Conservation (phyloP, 1,140 invertebrate genomes). For the Venturia canescens region DNA sequence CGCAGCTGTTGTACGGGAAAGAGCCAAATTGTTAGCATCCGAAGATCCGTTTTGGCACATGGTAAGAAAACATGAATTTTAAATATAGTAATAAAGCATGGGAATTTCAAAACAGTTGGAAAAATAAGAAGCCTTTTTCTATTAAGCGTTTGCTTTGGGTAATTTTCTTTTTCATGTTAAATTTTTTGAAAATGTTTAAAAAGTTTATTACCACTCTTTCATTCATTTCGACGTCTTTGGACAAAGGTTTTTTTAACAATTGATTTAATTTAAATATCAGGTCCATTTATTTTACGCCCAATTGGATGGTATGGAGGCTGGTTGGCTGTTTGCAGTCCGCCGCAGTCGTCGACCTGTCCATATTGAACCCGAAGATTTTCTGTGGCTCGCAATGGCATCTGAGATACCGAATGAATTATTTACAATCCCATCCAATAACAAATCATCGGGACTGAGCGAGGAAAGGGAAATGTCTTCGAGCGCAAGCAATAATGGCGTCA, state of each 20-base stretch:
- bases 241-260: not conserved
- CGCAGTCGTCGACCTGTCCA: conserved; percentile 80
- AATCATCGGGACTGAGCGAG: not conserved
- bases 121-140: no score
- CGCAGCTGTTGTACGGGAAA: conserved; percentile 79
- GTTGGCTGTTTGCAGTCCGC: conserved; percentile 82
- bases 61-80: conserved; percentile 73
- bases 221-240: no score
- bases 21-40: conserved; percentile 75
- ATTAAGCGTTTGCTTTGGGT: no score
- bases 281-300: conserved; percentile 84
- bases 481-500: conserved; percentile 60
- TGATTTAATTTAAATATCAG: conserved; percentile 64
- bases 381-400: conserved; percentile 86
- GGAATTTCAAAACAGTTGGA: no score
- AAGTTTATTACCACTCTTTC: no score
- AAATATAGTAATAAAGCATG: not conserved
- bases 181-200: no score
- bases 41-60: conserved; percentile 89
- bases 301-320: conserved; percentile 82
- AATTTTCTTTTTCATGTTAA: no score
- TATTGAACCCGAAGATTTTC: conserved; percentile 81
- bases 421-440: not conserved
- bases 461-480: not conserved
- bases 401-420: conserved; percentile 83